phyloP scores from a whole-genome alignment of 2,113 vertebrate genomes.

The Okapia johnstoni region DNA sequence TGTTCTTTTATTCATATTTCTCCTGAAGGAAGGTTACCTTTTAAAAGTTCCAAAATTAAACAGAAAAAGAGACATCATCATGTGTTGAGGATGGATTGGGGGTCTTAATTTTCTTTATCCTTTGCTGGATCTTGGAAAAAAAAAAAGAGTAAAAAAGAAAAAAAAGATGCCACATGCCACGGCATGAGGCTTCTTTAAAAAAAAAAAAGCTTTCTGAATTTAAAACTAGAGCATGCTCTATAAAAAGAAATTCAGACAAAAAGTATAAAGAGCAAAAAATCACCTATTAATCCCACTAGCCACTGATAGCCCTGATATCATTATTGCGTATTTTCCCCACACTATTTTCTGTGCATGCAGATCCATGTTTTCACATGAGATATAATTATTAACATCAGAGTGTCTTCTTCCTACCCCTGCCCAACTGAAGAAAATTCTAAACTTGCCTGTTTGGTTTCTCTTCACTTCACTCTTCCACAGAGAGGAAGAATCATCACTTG shows the following conservation, averaged over 20 bases:
- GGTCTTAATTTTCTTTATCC: background rate
- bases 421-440: background rate
- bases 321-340: background rate
- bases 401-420: background rate
- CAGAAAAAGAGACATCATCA: background rate
- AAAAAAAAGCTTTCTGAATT: constrained; percentile 22
- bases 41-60: constrained; percentile 40
- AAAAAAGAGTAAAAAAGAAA: background rate
- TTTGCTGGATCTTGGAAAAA: background rate
- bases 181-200: background rate
- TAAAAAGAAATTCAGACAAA: constrained; percentile 50
- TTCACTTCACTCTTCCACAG: background rate
- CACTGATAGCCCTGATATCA: background rate
- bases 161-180: background rate
- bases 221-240: constrained; percentile 42
- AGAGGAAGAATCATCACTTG: background rate
- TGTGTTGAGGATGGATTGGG: background rate
- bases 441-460: background rate
- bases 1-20: constrained; percentile 14
- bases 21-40: background rate
- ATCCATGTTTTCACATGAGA: background rate
- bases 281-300: background rate
- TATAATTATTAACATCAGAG: background rate
- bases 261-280: constrained; percentile 26
- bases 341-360: background rate